Evolutionary conservation across 2,113 vertebrate species (phyloP), one percentile per base, ranked within the genome.

Genomic region (Sterrhoptilus dennistouni): DNA sequence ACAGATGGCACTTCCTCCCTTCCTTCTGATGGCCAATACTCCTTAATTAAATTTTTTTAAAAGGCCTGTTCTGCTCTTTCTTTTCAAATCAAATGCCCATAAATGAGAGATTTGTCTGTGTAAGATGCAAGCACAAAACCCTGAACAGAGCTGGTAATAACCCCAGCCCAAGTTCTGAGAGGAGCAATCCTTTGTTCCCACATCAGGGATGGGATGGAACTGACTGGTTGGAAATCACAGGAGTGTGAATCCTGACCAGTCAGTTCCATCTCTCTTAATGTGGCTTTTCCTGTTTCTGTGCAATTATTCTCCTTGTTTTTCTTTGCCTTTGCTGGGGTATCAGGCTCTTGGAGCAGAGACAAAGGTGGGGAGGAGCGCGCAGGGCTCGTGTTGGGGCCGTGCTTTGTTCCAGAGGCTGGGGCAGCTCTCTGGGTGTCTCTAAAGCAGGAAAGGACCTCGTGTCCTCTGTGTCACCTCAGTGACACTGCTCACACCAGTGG

Each of bases 321-420:
- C 77, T 71, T 64, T 49, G 71, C 47, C 65, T 56, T 54, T 84
- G 63, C 74, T 42, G 18, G 72, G 54, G 14, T 9, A 1, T 14
- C 45, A 59, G n/a, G 70, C 70, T 59, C 84, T 89, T 76, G 52
- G 27, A 45, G 36, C 4, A 2, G 19, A 70, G 38, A 50, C 49
- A 15, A 16, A 65, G 85, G 50, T 63, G 47, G 59, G 17, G 75
- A 63, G 44, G 50, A 36, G 50, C 27, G 1, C 23, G 71, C 76
- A 31, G 57, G 21, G 8, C 1, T 2, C 3, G 11, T 40, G 35
- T 21, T 5, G 24, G 42, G 83, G 53, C 16, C 0, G 1, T 6
- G 77, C 49, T 87, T 76, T 66, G 57, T 53, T 44, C 44, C 60
- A 16, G 72, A 11, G 15, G 1, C 65, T 63, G 35, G 6, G 57